A percentile compares a stretch with the other conserved stretches of the same genome.
phyloP scores from a whole-genome alignment of 2,113 vertebrate genomes.

The Crotalus horridus region DNA sequence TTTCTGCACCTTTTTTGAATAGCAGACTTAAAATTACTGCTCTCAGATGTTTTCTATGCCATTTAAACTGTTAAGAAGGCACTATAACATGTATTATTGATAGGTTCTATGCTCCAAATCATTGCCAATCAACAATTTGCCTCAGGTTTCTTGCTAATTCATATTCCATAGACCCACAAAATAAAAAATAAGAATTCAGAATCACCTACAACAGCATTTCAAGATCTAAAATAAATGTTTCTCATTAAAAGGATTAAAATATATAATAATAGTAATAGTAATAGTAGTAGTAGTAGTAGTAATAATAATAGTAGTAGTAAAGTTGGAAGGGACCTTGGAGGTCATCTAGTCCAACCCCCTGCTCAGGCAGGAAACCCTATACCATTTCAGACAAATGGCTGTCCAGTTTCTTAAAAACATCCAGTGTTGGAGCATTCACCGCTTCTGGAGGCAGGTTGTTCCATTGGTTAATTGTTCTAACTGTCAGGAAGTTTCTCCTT shows the following conservation, averaged over 20 bases:
- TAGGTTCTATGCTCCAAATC: neutral
- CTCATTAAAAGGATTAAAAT: neutral
- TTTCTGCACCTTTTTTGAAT: neutral
- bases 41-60: rapidly evolving
- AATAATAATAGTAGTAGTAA: no score
- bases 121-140: neutral
- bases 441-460: no score
- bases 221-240: neutral
- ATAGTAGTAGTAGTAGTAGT: no score
- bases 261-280: neutral
- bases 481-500: no score
- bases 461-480: no score
- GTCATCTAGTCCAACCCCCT: no score
- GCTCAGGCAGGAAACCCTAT: no score
- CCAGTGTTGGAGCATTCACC: no score
- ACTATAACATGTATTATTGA: rapidly evolving
- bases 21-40: neutral
- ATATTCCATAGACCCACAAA: neutral
- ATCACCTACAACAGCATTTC: neutral
- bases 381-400: no score
- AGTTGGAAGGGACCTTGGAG: no score
- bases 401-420: no score
- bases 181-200: neutral
- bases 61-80: neutral
- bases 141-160: neutral